These are phyloP conservation scores for Seriola rivoliana DNA, from an alignment of 2,113 vertebrate species.

Conservation along the genomic window DNA sequence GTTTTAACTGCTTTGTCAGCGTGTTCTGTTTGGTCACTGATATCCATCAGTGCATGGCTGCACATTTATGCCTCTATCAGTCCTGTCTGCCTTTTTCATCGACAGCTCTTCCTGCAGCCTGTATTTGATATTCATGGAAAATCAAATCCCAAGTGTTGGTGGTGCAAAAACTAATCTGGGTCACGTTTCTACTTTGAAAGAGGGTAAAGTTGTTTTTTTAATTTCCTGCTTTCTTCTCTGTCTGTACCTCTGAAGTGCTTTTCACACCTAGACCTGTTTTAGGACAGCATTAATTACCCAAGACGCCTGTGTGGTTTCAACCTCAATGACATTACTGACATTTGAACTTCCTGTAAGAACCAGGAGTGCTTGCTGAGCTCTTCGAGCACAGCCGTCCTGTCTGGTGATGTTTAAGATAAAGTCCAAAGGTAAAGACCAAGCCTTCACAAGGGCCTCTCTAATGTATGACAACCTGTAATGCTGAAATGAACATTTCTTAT, in stretches of 20 bases:
- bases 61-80: slow-evolving; percentile 13
- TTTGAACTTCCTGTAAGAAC: slow-evolving; percentile 10
- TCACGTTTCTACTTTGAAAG: not conserved
- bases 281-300: not conserved
- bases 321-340: slow-evolving; percentile 1
- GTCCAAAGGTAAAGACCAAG: slow-evolving; percentile 25
- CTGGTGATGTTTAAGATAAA: not conserved
- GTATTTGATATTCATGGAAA: not conserved
- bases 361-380: not conserved
- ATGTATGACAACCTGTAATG: not conserved
- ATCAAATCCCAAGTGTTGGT: not conserved
- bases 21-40: not conserved
- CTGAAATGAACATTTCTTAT: not conserved
- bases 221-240: too few species aligned
- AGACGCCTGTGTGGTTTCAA: not conserved
- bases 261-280: slow-evolving; percentile 23
- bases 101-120: not conserved
- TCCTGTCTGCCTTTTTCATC: not conserved
- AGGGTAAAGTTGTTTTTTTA: not conserved
- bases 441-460: not conserved
- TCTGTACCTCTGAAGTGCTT: not conserved
- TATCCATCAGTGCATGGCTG: not conserved
- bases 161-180: slow-evolving; percentile 30
- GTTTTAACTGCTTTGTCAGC: not conserved
- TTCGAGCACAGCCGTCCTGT: not conserved